A percentile compares a stretch with the other conserved stretches of the same genome.
phyloP scores from a whole-genome alignment of 2,797 vertebrate genomes.

The Pantherophis alleghaniensis region DNA sequence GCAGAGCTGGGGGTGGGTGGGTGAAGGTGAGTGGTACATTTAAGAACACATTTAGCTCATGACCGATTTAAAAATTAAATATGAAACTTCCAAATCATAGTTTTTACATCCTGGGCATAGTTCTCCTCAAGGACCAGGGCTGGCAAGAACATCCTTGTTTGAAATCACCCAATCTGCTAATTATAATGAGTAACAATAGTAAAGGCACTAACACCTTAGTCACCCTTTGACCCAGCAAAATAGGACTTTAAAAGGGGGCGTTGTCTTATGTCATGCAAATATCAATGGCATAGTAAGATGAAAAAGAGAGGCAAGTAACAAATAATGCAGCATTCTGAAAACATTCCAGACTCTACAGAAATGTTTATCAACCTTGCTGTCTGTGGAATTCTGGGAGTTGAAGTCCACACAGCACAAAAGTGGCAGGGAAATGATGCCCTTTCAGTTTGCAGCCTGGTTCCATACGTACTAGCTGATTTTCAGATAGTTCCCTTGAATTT shows the following conservation, averaged over 20 bases:
- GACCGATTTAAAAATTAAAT: background rate
- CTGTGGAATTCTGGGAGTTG: background rate
- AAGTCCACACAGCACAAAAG: background rate
- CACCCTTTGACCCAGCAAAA: background rate
- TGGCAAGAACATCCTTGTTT: background rate
- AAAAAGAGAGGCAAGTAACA: background rate
- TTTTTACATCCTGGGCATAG: background rate
- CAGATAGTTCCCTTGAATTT: background rate
- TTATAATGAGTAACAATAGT: background rate
- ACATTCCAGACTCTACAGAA: background rate
- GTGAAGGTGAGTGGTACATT: background rate
- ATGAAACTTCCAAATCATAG: background rate
- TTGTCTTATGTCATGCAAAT: background rate
- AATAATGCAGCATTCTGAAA: background rate
- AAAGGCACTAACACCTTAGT: background rate
- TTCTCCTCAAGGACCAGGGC: background rate
- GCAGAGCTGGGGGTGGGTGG: fast-evolving
- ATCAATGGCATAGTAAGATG: background rate
- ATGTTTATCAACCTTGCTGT: background rate
- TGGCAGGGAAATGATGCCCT: background rate
- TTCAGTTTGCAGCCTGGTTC: background rate
- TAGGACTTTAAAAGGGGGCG: background rate
- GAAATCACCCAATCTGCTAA: background rate
- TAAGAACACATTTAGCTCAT: background rate
- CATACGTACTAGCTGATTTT: background rate